Base-by-base conservation (phyloP, 2,113 vertebrate species). In the Chaetops frenatus region DNA sequence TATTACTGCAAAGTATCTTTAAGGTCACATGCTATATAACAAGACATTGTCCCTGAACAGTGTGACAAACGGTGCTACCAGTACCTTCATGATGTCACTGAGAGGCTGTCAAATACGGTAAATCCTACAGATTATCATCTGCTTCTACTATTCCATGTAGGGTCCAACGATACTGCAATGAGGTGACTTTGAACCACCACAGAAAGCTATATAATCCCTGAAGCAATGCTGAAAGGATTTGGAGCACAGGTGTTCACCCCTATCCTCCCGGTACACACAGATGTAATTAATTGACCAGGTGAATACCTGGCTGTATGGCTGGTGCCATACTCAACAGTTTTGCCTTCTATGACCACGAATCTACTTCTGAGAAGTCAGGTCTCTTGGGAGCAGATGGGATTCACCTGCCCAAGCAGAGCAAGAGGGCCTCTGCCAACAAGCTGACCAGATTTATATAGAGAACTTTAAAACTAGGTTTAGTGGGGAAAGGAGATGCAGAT, bases 11-110 rank as follows among this genome's bases (percentile, higher is more conserved):
- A 77, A 65, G 11, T 35, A 50, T 33, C 40, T 65, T 83, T 35
- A 76, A 69, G 35, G 77, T 33, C n/a, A 44, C n/a, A 47, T 6
- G 19, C 18, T 82, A 2, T 51, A 87, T 58, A 88, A 53, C 15
- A 44, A 40, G 11, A 80, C 15, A 35, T 51, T 38, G 11, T 27
- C n/a, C 56, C 48, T 58, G 45, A 69, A 56, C 1, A 51, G 42
- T 6, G 22, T 17, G 31, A 29, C 4, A 3, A 81, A 35, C 0
- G 3, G 13, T 28, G 35, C 18, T 65, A 61, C 22, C 9, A 24
- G 14, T 27, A 42, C 33, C 23, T 61, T 35, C 2, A 1, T 0
- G 0, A 71, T 13, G 22, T 28, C 62, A 86, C 23, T 11, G 28
- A 76, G n/a, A 91, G 35, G 42, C 48, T 58, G 61, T 14, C 57